Conservation (phyloP, 1,140 invertebrate genomes). For the Myzus persicae region DNA sequence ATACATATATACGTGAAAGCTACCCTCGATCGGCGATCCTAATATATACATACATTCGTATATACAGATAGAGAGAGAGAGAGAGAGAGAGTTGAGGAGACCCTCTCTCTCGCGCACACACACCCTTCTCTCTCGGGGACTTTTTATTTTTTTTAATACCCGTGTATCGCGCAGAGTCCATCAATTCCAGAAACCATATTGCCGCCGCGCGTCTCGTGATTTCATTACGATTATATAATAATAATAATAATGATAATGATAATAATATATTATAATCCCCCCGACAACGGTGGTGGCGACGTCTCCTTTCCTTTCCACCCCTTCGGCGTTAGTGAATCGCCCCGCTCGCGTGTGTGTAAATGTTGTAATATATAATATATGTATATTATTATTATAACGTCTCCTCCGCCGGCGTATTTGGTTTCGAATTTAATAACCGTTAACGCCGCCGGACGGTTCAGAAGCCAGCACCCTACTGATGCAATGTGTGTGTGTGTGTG, state of each 20-base stretch:
- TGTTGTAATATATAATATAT: not conserved
- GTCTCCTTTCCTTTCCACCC: not conserved
- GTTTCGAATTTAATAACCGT: conserved; percentile 54
- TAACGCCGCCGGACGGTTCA: conserved; percentile 43
- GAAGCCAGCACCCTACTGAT: conserved; percentile 9
- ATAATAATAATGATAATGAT: conserved; percentile 49
- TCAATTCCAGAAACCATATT: conserved; percentile 55
- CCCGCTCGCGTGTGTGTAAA: not conserved
- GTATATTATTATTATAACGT: not conserved
- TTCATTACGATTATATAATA: conserved; percentile 49
- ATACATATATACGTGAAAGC: not conserved
- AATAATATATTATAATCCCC: conserved; percentile 36
- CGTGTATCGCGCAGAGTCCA: conserved; percentile 41
- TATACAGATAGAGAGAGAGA: not conserved
- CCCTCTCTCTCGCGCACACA: not conserved
- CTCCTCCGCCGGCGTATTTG: conserved; percentile 16
- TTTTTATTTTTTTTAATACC: conserved; percentile 41
- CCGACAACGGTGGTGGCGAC: not conserved
- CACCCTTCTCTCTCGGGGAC: not conserved
- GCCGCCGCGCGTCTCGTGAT: conserved; percentile 10
- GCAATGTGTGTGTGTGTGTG: not conserved
- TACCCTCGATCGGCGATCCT: not conserved
- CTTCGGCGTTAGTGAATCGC: not conserved
- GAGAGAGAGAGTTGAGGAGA: not conserved
- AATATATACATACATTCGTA: not conserved